A percentile compares a stretch with the other conserved stretches of the same genome.
Conservation (phyloP, 2,113 vertebrate species). For the Hippolais icterina region DNA sequence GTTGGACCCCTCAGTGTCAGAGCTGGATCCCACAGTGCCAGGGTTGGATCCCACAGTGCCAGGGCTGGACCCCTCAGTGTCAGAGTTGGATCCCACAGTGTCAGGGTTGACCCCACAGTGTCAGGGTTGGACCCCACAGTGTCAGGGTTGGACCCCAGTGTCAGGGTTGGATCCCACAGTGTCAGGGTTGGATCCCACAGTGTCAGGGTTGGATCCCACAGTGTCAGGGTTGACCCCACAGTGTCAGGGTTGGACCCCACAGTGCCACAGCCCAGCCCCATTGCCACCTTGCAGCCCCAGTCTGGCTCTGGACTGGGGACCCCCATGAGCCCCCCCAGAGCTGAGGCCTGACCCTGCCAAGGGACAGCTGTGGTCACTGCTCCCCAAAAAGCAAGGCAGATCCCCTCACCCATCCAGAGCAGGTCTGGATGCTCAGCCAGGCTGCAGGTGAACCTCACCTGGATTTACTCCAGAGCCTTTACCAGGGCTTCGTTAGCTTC, state of each 20-base stretch:
- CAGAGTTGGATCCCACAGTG: no score
- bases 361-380: not conserved
- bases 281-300: not conserved
- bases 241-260: not conserved
- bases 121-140: no score
- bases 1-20: not conserved
- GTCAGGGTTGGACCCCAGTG: no score
- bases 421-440: not conserved
- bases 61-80: no score
- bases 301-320: not conserved
- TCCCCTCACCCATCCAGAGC: not conserved
- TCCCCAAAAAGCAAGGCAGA: not conserved
- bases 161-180: no score
- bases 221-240: not conserved
- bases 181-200: no score
- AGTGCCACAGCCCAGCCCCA: not conserved
- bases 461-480: slow-evolving; percentile 89
- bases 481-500: slow-evolving; percentile 93
- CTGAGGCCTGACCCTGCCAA: not conserved
- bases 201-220: not conserved
- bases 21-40: not conserved
- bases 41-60: no score
- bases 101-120: no score
- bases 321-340: not conserved
- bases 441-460: not conserved